Conservation (phyloP, 1,140 invertebrate species). For the Drosophila elegans region DNA sequence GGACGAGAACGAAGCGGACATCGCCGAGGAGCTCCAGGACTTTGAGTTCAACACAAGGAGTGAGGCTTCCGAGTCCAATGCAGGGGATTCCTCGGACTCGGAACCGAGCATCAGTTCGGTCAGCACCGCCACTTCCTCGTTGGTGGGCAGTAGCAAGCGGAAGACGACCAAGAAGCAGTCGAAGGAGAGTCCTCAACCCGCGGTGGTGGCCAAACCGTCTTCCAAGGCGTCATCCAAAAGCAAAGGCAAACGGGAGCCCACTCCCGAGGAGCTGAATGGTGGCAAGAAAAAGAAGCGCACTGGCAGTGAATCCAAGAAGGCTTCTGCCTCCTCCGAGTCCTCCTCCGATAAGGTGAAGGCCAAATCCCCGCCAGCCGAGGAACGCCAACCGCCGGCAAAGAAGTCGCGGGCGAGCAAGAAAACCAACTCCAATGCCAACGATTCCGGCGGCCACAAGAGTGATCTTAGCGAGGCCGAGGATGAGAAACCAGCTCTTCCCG, state of each 20-base stretch:
- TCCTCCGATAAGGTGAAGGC: conserved; percentile 39
- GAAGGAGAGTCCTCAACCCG: conserved; percentile 49
- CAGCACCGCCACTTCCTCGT: conserved; percentile 87
- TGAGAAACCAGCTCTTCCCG: conserved; percentile 58
- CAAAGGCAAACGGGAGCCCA: conserved; percentile 37
- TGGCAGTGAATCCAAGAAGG: conserved; percentile 86
- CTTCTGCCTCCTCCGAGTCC: conserved; percentile 11
- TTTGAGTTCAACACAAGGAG: conserved; percentile 90
- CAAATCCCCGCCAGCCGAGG: conserved; percentile 46
- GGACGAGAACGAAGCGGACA: conserved; percentile 89
- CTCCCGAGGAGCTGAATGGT: conserved; percentile 64
- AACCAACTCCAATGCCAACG: conserved; percentile 8
- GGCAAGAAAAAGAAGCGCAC: conserved; percentile 79
- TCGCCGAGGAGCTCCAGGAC: conserved; percentile 89
- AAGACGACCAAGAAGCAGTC: conserved; percentile 85
- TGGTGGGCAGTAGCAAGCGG: conserved; percentile 85
- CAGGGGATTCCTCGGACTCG: conserved; percentile 88
- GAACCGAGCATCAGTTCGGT: conserved; percentile 90
- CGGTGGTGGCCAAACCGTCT: conserved; percentile 5
- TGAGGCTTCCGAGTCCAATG: conserved; percentile 88
- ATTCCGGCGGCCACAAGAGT: conserved; percentile 63
- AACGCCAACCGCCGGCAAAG: conserved; percentile 47
- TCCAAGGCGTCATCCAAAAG: conserved; percentile 37
- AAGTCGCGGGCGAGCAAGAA: conserved; percentile 62
- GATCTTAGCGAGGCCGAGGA: conserved; percentile 71